Conservation (phyloP, 2,113 vertebrate genomes). For the Otocyon megalotis region DNA sequence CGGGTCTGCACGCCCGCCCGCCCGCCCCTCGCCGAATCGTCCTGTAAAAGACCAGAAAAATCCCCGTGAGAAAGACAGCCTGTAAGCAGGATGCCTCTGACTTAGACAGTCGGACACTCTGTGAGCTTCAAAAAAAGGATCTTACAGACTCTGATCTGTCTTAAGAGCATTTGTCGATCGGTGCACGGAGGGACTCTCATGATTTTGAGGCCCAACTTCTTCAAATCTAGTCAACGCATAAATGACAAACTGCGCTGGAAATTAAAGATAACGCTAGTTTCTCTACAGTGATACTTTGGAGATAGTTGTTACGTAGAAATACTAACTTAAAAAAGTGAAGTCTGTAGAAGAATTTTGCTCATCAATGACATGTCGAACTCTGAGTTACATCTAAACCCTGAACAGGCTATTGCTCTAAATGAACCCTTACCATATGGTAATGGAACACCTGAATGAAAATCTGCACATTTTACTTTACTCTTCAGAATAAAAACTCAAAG, state of each 20-base stretch:
- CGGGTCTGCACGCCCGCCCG: too few species aligned
- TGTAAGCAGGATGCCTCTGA: not conserved
- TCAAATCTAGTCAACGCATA: slow-evolving; percentile 34
- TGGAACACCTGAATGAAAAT: not conserved
- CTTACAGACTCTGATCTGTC: slow-evolving; percentile 73
- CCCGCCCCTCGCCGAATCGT: not conserved
- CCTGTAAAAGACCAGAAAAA: not conserved
- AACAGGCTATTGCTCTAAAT: slow-evolving; percentile 34
- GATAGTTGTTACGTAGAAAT: slow-evolving; percentile 5
- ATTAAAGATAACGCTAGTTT: slow-evolving; percentile 41
- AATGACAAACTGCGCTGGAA: slow-evolving; percentile 47
- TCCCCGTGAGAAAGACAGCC: not conserved
- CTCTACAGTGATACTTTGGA: not conserved
- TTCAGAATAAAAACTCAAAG: slow-evolving; percentile 57
- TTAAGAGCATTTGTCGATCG: slow-evolving; percentile 77
- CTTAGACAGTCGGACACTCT: slow-evolving; percentile 60
- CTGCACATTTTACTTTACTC: slow-evolving; percentile 54
- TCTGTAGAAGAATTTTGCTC: slow-evolving; percentile 9
- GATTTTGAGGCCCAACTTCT: slow-evolving; percentile 50
- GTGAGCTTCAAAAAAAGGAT: slow-evolving; percentile 75
- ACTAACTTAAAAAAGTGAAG: slow-evolving; percentile 37
- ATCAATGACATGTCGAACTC: slow-evolving; percentile 31
- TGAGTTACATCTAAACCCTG: slow-evolving; percentile 12
- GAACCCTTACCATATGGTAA: not conserved
- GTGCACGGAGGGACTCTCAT: slow-evolving; percentile 68